Evolutionary conservation across 2,113 vertebrate species (phyloP), one percentile per base, ranked within the genome.

Genomic region (Microtus ochrogaster): DNA sequence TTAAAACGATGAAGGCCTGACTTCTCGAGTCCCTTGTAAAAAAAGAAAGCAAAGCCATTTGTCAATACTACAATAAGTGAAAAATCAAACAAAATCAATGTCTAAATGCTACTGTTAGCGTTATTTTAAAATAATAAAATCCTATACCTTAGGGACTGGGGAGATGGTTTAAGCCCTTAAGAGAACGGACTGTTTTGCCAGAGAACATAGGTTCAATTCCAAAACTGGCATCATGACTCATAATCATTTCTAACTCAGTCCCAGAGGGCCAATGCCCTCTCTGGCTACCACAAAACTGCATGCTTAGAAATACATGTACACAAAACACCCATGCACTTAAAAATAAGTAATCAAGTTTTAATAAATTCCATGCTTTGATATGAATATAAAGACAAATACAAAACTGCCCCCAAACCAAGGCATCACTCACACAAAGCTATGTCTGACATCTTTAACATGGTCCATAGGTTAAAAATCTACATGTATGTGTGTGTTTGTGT

Each of bases 101-200:
- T 1, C 19, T 84, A 26, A 44, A 39, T 72, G 36, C n/a, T 89
- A n/a, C n/a, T n/a, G n/a, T n/a, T n/a, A n/a, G n/a, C n/a, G 26
- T 94, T 74, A n/a, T 16, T 90, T 89, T 90, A 82, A 97, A 86
- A 83, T 10, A 82, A 82, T 89, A 24, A 84, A 90, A 91, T 63
- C 24, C 8, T 81, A 52, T 55, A 66, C 41, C 9, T 85, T 33
- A 85, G 17, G 10, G n/a, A 16, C 26, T 84, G 26, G 61, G 17
- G 24, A 65, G 24, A 84, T 44, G 8, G 14, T 21, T 66, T 85
- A 85, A 85, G 39, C 17, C 17, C 2, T 49, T 49, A 85, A 22
- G 41, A 24, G 17, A 19, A 86, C 30, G 7, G 26, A 1, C 41
- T 83, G 30, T 13, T 28, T 19, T 21, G 68, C 26, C 63, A 49